These are phyloP conservation scores for Mungos mungo DNA, from an alignment of 2,113 vertebrate species.

Conservation along the genomic window DNA sequence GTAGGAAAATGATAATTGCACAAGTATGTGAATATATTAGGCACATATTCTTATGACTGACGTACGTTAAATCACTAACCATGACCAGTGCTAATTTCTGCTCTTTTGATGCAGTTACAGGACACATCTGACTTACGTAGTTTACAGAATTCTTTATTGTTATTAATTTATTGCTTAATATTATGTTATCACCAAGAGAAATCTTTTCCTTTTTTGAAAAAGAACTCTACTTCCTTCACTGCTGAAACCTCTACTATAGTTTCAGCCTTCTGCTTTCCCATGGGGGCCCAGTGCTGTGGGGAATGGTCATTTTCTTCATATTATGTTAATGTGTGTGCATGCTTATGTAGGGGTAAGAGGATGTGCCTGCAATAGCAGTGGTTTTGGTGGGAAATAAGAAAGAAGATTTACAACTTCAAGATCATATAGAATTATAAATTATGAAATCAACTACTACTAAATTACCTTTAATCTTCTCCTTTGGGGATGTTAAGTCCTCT, in stretches of 20 bases:
- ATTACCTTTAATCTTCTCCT: neutral
- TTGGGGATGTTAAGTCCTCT: neutral
- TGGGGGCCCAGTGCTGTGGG: neutral
- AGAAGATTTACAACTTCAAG: neutral
- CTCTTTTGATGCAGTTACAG: neutral
- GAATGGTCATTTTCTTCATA: neutral
- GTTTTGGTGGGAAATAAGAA: neutral
- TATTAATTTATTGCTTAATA: neutral
- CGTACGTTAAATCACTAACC: neutral
- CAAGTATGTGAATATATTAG: neutral
- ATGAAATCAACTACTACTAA: neutral
- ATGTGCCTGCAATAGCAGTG: rapidly evolving
- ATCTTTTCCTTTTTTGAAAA: neutral
- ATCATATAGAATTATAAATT: neutral
- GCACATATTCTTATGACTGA: neutral
- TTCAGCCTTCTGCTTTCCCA: rapidly evolving
- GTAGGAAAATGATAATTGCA: neutral
- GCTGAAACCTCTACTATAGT: neutral
- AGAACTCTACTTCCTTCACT: neutral
- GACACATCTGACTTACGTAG: neutral
- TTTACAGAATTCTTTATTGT: neutral
- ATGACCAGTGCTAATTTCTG: neutral
- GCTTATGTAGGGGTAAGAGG: neutral
- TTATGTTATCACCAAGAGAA: neutral
- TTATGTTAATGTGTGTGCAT: neutral